phyloP scores from a whole-genome alignment of 2,797 vertebrate genomes.

The Poliocrania exsul region DNA sequence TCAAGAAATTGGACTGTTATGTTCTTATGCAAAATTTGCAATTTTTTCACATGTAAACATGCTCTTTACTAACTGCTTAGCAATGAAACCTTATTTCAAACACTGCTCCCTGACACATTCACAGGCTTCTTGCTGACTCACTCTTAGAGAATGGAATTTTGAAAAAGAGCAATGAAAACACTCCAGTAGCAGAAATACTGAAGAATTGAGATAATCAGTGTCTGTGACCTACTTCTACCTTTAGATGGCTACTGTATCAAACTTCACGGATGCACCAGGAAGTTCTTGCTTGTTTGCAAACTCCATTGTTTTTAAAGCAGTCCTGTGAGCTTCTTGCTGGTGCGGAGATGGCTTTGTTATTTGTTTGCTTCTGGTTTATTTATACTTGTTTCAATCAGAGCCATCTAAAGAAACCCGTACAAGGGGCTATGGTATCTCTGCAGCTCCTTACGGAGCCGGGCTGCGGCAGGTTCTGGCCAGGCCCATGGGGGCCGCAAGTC shows the following conservation, averaged over 20 bases:
- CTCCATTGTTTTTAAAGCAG: not conserved
- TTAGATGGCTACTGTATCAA: not conserved
- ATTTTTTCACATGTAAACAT: constrained; percentile 24
- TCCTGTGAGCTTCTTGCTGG: not conserved
- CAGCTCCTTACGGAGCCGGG: not conserved
- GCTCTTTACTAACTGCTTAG: constrained; percentile 18
- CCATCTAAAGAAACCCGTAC: not conserved
- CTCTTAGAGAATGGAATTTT: constrained; percentile 24
- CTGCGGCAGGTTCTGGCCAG: not conserved
- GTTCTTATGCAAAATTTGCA: not conserved
- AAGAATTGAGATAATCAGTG: not conserved
- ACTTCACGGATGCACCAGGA: not conserved
- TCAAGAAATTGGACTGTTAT: not conserved
- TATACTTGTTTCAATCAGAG: not conserved
- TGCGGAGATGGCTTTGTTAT: not conserved
- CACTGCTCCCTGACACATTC: constrained; percentile 17
- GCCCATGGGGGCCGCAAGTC: not conserved
- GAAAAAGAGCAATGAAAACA: constrained; percentile 17
- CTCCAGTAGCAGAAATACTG: not conserved
- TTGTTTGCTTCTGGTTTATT: not conserved
- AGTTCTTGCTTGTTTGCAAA: not conserved
- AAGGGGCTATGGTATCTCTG: fast-evolving
- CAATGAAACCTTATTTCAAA: constrained; percentile 35
- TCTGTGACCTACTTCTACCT: not conserved
- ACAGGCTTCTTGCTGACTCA: constrained; percentile 59